A percentile compares a stretch with the other conserved stretches of the same genome.
Evolutionary conservation across 2,888 invertebrate species (phyloP).

Genomic region (Folsomia manolachei): DNA sequence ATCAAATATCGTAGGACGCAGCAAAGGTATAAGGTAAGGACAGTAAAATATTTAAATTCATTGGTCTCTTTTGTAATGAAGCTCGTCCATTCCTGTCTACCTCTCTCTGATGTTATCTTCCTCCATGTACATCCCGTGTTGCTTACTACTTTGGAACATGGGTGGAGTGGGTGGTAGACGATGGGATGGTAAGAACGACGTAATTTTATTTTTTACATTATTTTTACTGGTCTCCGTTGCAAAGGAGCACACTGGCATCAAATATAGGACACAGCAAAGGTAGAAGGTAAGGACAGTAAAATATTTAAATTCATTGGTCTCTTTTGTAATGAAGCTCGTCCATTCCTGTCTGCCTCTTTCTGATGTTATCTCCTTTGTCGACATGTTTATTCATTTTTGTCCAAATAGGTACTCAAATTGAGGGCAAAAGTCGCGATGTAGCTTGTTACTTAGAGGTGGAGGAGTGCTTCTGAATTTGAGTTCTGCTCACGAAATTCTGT

Average conservation of each 20-base stretch:
- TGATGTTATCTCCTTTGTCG: background rate
- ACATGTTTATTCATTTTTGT: conserved; percentile 1
- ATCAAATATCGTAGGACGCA: background rate
- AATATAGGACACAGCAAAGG: no score
- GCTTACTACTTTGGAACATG: background rate
- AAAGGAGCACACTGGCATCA: background rate
- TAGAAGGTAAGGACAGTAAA: background rate
- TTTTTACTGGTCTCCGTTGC: background rate
- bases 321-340: background rate
- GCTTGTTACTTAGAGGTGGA: no score
- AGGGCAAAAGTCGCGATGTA: no score
- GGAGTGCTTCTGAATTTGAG: no score
- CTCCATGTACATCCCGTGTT: background rate
- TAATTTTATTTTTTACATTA: background rate
- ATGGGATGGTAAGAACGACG: no score
- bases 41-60: background rate
- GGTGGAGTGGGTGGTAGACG: background rate
- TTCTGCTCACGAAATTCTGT: no score
- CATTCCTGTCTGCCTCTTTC: no score
- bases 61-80: background rate
- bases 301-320: background rate
- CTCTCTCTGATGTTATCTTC: background rate
- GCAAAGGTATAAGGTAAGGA: background rate
- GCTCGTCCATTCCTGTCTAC: no score
- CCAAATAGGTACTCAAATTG: no score